Evolutionary conservation across 2,888 invertebrate genomes (phyloP).

Genomic region (Ormyrus thymus): DNA sequence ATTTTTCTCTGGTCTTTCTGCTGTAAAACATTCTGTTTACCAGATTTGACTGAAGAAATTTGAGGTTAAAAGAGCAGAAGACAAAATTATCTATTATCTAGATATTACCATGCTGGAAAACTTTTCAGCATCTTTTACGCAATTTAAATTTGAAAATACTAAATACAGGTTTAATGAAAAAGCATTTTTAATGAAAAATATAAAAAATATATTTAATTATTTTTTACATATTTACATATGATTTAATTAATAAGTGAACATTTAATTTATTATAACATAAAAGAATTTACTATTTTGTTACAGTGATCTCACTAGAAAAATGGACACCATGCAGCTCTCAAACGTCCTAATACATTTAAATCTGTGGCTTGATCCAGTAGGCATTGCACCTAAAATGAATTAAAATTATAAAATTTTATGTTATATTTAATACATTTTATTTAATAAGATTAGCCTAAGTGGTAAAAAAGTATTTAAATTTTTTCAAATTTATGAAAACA

Average conservation of each 20-base stretch:
- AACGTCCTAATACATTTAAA: constrained; percentile 80
- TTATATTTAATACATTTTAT: constrained; percentile 23
- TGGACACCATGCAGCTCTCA: constrained; percentile 80
- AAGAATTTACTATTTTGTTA: too few species aligned
- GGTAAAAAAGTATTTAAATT: too few species aligned
- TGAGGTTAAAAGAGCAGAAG: constrained; percentile 31
- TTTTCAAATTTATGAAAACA: too few species aligned
- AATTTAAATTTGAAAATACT: background rate
- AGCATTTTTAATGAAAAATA: background rate
- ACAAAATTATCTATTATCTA: constrained; percentile 24
- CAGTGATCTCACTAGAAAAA: constrained; percentile 63
- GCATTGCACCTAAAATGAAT: constrained; percentile 76
- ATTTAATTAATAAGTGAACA: background rate
- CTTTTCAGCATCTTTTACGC: background rate
- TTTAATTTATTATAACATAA: constrained; percentile 4
- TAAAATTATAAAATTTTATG: constrained; percentile 51
- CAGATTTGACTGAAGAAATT: background rate
- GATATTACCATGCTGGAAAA: background rate
- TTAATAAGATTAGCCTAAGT: constrained; percentile 10
- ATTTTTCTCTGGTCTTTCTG: too few species aligned
- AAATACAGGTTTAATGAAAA: too few species aligned
- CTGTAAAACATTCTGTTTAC: too few species aligned
- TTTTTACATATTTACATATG: constrained; percentile 15
- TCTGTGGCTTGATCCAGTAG: constrained; percentile 84
- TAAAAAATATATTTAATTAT: background rate